A percentile compares a stretch with the other conserved stretches of the same genome.
Evolutionary conservation across 2,113 vertebrate species (phyloP).

Genomic region (Solenodon paradoxus): DNA sequence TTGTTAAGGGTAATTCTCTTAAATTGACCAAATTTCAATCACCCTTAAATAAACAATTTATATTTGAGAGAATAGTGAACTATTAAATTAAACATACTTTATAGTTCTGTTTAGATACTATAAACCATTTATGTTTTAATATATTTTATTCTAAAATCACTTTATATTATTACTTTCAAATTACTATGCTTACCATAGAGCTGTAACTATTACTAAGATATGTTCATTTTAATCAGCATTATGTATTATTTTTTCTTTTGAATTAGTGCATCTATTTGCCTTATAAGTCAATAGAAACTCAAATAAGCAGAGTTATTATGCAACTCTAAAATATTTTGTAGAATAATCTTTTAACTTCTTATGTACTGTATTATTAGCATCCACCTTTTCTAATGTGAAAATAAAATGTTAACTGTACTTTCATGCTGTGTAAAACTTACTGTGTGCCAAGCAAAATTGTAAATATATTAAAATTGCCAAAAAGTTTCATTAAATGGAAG

Average conservation of each 20-base stretch:
- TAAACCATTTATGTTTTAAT: neutral
- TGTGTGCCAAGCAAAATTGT: neutral
- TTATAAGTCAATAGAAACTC: neutral
- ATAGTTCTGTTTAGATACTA: neutral
- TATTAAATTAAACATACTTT: neutral
- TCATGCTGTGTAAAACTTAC: conserved; percentile 25
- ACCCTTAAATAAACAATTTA: neutral
- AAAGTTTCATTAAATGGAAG: neutral
- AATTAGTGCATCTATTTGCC: neutral
- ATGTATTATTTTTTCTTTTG: neutral
- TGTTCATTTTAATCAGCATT: neutral
- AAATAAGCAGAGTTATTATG: neutral
- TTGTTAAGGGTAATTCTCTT: neutral
- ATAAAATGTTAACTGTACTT: conserved; percentile 9
- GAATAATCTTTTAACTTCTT: neutral
- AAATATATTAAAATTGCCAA: neutral
- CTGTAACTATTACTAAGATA: neutral
- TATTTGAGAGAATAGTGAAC: neutral
- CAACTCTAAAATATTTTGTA: conserved; percentile 13
- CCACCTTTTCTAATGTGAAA: neutral
- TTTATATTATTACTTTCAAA: neutral
- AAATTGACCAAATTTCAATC: neutral
- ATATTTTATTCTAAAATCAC: neutral
- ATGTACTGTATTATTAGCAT: neutral
- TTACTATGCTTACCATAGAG: neutral